Conservation (phyloP, 2,888 invertebrate genomes). For the Frankliniella intonsa region DNA sequence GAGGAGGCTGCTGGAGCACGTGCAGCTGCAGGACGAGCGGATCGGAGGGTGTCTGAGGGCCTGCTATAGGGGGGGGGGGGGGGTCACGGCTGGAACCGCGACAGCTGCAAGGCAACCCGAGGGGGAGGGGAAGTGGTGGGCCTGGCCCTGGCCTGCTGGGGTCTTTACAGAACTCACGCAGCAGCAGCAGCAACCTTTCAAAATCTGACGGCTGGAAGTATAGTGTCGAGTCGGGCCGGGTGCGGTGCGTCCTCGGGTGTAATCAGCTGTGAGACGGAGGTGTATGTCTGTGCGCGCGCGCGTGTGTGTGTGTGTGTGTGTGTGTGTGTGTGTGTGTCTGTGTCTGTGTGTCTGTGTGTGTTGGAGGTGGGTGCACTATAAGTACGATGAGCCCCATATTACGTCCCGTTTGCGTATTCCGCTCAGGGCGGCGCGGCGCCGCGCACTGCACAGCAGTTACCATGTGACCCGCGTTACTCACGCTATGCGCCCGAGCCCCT, state of each 20-base stretch:
- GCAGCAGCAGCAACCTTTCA: background rate
- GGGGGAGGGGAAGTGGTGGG: background rate
- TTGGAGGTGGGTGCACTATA: too few species aligned
- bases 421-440: background rate
- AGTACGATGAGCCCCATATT: too few species aligned
- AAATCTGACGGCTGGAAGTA: slow-evolving; percentile 11
- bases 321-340: too few species aligned
- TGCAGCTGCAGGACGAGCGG: slow-evolving; percentile 1
- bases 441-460: background rate
- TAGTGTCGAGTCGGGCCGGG: background rate
- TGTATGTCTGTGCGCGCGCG: background rate
- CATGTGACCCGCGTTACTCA: slow-evolving; percentile 1
- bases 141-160: background rate
- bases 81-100: background rate
- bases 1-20: background rate
- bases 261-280: slow-evolving; percentile 9
- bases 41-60: background rate
- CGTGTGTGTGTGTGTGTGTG: too few species aligned
- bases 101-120: background rate
- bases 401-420: background rate
- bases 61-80: background rate
- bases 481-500: background rate
- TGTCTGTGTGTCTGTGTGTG: too few species aligned
- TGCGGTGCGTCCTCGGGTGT: background rate
- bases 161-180: background rate